Evolutionary conservation across 2,888 invertebrate species (phyloP).

Genomic region (Eupithecia inturbata): DNA sequence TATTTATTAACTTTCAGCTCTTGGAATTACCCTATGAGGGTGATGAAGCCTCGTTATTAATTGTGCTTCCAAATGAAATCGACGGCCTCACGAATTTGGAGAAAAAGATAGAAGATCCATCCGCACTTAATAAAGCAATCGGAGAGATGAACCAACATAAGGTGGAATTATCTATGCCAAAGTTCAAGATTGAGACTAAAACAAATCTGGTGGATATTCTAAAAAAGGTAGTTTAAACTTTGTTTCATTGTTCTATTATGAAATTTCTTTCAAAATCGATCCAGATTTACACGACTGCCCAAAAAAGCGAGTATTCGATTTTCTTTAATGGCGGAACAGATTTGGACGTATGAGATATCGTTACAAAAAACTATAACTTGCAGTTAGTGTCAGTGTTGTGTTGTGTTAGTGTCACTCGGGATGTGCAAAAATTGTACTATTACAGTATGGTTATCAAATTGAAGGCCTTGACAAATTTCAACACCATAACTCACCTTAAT

Average conservation of each 20-base stretch:
- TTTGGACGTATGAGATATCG: background rate
- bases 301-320: background rate
- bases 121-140: slow-evolving; percentile 71
- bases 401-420: too few species aligned
- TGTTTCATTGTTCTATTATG: background rate
- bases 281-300: too few species aligned
- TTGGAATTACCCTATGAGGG: slow-evolving; percentile 90
- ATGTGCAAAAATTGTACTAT: too few species aligned
- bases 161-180: slow-evolving; percentile 88
- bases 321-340: background rate
- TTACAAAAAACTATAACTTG: too few species aligned
- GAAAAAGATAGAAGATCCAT: slow-evolving; percentile 81
- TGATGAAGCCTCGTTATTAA: slow-evolving; percentile 87
- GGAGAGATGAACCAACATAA: slow-evolving; percentile 69
- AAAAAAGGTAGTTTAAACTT: slow-evolving; percentile 66
- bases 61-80: slow-evolving; percentile 88
- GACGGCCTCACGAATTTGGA: slow-evolving; percentile 86
- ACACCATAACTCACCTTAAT: too few species aligned
- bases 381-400: too few species aligned
- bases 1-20: slow-evolving; percentile 67
- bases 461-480: too few species aligned
- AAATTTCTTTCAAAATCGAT: background rate
- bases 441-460: too few species aligned
- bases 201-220: slow-evolving; percentile 86
- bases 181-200: slow-evolving; percentile 90